Evolutionary conservation across 2,113 vertebrate genomes (phyloP).

Genomic region (Psittacara wagleri): DNA sequence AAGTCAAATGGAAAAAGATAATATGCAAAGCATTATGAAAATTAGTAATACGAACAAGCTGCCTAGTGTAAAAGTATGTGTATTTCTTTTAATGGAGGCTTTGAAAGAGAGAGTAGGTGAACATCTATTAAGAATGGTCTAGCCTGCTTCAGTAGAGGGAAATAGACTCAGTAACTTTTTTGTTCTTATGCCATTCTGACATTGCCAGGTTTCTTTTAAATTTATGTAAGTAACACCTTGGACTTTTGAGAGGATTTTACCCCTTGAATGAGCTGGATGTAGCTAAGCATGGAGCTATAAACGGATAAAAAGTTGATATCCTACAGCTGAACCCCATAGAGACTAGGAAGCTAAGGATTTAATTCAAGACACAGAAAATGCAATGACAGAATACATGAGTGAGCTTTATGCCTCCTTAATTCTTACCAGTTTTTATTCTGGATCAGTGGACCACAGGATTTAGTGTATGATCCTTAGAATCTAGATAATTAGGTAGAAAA

Average conservation of each 20-base stretch:
- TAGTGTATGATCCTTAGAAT: not conserved
- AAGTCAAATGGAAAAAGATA: not conserved
- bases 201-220: not conserved
- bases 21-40: not conserved
- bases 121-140: not conserved
- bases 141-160: not conserved
- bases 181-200: not conserved
- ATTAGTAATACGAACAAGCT: not conserved
- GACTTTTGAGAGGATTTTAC: not conserved
- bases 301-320: not conserved
- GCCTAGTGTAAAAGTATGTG: not conserved
- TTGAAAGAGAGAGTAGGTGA: not conserved
- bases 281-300: not conserved
- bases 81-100: not conserved
- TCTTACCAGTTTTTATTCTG: not conserved
- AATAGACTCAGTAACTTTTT: fast-evolving
- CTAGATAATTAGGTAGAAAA: not conserved
- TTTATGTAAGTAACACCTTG: not conserved
- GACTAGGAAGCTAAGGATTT: not conserved
- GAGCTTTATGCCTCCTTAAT: not conserved
- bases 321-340: not conserved
- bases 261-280: not conserved
- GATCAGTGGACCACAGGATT: not conserved
- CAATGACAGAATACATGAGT: not conserved
- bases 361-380: not conserved